Evolutionary conservation across 2,888 invertebrate species (phyloP).

Genomic region (Elysia crispata): DNA sequence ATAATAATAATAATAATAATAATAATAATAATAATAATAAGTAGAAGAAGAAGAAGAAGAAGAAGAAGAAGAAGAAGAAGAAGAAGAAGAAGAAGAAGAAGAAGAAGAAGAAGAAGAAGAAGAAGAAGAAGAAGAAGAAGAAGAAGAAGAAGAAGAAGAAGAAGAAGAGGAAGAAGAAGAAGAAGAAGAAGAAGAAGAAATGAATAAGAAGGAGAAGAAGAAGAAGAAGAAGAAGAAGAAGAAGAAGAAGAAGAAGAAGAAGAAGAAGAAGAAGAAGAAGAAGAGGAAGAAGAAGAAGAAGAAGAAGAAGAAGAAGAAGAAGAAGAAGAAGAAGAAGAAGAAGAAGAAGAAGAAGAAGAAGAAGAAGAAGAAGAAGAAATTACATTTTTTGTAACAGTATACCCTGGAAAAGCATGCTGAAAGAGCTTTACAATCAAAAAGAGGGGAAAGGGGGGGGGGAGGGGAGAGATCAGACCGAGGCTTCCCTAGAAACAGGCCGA

Average conservation of each 20-base stretch:
- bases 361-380: neutral
- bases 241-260: no score
- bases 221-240: no score
- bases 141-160: neutral
- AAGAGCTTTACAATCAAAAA: no score
- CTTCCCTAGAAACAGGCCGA: no score
- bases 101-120: neutral
- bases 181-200: no score
- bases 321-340: neutral
- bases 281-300: neutral
- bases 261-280: neutral
- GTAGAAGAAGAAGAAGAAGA: neutral
- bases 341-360: neutral
- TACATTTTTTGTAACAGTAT: no score
- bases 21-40: no score
- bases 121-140: constrained; percentile 3
- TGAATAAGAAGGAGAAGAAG: no score
- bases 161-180: neutral
- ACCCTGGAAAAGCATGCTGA: no score
- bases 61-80: constrained; percentile 6
- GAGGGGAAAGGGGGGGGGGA: no score
- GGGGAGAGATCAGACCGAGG: no score
- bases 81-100: neutral
- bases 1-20: no score
- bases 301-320: neutral